phyloP scores from a whole-genome alignment of 2,888 invertebrate species.

The Psylliodes chrysocephalus region DNA sequence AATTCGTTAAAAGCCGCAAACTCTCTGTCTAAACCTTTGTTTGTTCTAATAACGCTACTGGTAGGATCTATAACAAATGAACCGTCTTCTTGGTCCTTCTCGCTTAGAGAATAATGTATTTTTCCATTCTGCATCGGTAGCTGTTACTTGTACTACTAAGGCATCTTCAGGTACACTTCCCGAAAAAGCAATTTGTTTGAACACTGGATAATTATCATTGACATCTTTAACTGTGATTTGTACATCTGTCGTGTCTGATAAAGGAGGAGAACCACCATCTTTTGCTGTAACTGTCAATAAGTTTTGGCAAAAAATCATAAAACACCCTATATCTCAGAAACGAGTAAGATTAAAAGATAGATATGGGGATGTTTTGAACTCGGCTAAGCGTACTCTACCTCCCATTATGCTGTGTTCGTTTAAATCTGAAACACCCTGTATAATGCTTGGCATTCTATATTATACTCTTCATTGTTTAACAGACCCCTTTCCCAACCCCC shows the following conservation, averaged over 20 bases:
- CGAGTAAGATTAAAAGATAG: too few relatives aligned
- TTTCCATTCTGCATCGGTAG: conserved; percentile 90
- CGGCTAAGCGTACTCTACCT: too few relatives aligned
- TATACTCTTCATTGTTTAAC: too few relatives aligned
- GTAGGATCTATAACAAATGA: conserved; percentile 93
- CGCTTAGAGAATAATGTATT: conserved; percentile 80
- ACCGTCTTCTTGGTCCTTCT: conserved; percentile 82
- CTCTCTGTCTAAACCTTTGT: conserved; percentile 91
- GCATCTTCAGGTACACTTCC: conserved; percentile 90
- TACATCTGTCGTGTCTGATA: conserved; percentile 94
- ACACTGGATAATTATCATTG: conserved; percentile 93
- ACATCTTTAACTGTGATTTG: conserved; percentile 96
- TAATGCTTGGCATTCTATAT: too few relatives aligned
- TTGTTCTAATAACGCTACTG: conserved; percentile 91
- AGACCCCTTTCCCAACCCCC: too few relatives aligned
- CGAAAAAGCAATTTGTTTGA: conserved; percentile 83
- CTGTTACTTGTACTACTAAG: conserved; percentile 72
- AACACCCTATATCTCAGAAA: too few relatives aligned
- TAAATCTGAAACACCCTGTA: too few relatives aligned
- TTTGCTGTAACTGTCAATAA: conserved; percentile 91
- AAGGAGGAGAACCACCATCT: conserved; percentile 90
- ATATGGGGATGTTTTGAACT: too few relatives aligned
- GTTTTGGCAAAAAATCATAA: too few relatives aligned
- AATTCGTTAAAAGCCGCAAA: conserved; percentile 86
- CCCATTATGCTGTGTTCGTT: too few relatives aligned